phyloP scores from a whole-genome alignment of 2,888 invertebrate genomes.

The Eudasyphora cyanicolor region DNA sequence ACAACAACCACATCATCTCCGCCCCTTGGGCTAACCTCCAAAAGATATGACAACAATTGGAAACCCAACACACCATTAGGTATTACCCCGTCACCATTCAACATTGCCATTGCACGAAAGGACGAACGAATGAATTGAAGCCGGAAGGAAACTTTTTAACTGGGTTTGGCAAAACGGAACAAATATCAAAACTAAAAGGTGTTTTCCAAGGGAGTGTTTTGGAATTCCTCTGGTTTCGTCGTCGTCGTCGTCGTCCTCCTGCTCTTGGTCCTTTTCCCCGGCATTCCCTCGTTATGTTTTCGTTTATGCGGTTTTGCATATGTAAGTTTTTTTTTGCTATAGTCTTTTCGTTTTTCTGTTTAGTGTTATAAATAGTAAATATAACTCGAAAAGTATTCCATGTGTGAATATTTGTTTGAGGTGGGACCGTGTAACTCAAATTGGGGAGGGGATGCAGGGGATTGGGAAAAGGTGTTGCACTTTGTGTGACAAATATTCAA shows the following conservation, averaged over 20 bases:
- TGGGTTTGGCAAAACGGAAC: constrained; percentile 65
- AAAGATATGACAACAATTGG: constrained; percentile 24
- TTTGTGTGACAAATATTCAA: constrained; percentile 32
- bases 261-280: neutral
- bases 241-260: no score
- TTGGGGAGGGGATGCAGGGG: neutral
- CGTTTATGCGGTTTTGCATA: neutral
- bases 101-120: constrained; percentile 22
- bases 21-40: neutral
- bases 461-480: constrained; percentile 5
- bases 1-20: constrained; percentile 19
- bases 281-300: no score
- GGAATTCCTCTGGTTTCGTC: neutral
- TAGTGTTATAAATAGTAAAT: neutral
- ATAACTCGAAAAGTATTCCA: neutral
- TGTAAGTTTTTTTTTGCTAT: neutral
- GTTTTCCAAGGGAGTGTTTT: constrained; percentile 25
- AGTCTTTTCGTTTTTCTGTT: neutral
- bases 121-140: constrained; percentile 20
- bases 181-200: constrained; percentile 20
- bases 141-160: constrained; percentile 65
- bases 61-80: constrained; percentile 22
- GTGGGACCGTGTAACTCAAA: neutral
- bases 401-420: neutral
- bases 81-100: constrained; percentile 46